Evolutionary conservation across 1,140 invertebrate genomes (phyloP).

Genomic region (Cardiocondyla obscurior): DNA sequence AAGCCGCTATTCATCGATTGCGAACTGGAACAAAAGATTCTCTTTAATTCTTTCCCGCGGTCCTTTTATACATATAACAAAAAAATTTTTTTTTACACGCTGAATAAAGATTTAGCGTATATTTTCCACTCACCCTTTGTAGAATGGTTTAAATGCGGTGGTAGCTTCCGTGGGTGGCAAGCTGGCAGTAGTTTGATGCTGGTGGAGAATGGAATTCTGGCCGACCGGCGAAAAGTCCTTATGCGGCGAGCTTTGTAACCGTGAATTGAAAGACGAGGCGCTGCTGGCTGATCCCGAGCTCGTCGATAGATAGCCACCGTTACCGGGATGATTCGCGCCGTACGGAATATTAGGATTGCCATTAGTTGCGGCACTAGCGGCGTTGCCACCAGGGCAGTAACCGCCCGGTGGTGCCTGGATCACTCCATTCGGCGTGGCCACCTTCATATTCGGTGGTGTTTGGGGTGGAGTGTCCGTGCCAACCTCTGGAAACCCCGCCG

Average conservation of each 20-base stretch:
- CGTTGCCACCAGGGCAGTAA: constrained; percentile 84
- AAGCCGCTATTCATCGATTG: constrained; percentile 86
- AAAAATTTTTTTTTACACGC: not conserved
- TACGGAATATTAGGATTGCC: constrained; percentile 79
- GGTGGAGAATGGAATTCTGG: constrained; percentile 81
- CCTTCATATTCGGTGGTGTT: constrained; percentile 95
- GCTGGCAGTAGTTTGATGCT: constrained; percentile 82
- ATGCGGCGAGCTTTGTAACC: constrained; percentile 85
- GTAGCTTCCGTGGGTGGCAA: constrained; percentile 84
- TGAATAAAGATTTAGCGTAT: not conserved
- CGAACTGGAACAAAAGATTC: constrained; percentile 82
- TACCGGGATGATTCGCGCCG: constrained; percentile 82
- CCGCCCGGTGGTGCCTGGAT: constrained; percentile 85
- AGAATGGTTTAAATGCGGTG: constrained; percentile 93
- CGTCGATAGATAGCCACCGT: constrained; percentile 84
- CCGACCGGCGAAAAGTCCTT: constrained; percentile 84
- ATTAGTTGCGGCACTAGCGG: constrained; percentile 69
- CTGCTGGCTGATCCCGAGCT: constrained; percentile 83
- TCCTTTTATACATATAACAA: too few relatives aligned
- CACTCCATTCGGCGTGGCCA: constrained; percentile 89
- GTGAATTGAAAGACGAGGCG: constrained; percentile 83
- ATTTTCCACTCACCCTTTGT: constrained; percentile 89
- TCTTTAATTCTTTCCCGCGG: not conserved
- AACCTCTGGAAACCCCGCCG: constrained; percentile 90
- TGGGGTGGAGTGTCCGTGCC: constrained; percentile 96